These are phyloP conservation scores for Amblyornis subalaris DNA, from an alignment of 2,113 vertebrate species.

Conservation along the genomic window DNA sequence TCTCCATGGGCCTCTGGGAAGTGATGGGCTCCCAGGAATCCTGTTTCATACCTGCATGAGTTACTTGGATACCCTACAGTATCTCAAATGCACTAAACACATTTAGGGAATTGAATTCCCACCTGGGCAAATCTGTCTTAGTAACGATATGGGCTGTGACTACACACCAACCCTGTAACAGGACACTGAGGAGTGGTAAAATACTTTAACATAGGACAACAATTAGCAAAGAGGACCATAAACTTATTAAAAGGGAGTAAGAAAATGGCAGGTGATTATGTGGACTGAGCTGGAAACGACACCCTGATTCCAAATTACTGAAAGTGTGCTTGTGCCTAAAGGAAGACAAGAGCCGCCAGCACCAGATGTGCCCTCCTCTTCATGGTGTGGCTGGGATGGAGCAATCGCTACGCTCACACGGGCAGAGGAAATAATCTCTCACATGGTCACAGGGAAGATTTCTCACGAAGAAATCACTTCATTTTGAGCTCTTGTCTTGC, in stretches of 20 bases:
- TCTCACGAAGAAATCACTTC: not conserved
- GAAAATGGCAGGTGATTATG: not conserved
- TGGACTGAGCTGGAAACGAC: not conserved
- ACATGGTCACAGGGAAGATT: not conserved
- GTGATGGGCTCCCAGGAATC: not conserved
- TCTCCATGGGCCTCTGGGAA: not conserved
- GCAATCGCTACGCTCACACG: accelerated
- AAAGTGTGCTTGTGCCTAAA: not conserved
- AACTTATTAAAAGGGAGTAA: not conserved
- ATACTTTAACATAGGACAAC: not conserved
- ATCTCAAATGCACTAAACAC: not conserved
- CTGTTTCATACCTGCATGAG: not conserved
- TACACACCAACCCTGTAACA: not conserved
- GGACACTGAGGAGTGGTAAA: not conserved
- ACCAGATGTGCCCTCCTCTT: not conserved
- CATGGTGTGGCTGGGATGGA: not conserved
- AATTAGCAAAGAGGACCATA: not conserved
- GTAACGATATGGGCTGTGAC: accelerated
- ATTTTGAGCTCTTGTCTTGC: not conserved
- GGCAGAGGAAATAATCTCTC: not conserved
- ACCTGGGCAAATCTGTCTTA: not conserved
- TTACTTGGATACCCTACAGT: not conserved
- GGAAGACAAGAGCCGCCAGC: accelerated
- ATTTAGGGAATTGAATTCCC: not conserved
- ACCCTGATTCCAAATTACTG: not conserved